A percentile compares a stretch with the other conserved stretches of the same genome.
These are phyloP conservation scores for Capromys pilorides DNA, from an alignment of 2,797 vertebrate species.

Conservation along the genomic window DNA sequence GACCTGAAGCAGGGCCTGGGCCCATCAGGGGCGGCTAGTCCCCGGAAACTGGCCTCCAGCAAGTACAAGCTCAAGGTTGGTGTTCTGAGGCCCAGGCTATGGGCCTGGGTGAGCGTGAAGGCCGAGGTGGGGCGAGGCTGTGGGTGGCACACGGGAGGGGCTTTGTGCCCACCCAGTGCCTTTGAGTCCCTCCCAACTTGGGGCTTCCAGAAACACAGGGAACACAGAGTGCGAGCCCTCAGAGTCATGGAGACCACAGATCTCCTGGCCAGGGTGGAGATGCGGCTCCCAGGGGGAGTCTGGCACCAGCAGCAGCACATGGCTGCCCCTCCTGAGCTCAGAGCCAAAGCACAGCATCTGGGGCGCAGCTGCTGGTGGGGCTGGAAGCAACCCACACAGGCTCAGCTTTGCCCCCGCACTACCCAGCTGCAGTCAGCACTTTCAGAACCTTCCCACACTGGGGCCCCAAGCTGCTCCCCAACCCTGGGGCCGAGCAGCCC, in stretches of 20 bases:
- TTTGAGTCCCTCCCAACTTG: not conserved
- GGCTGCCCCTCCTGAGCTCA: not conserved
- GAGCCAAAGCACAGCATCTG: not conserved
- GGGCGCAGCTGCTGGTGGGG: fast-evolving
- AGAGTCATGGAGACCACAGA: too few species aligned
- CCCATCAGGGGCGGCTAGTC: constrained; percentile 65
- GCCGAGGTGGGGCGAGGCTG: fast-evolving
- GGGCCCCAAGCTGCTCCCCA: fast-evolving
- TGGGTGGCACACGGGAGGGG: not conserved
- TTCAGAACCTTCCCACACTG: too few species aligned
- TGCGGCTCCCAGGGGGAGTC: too few species aligned
- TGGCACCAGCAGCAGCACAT: fast-evolving
- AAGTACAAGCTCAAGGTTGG: constrained; percentile 94
- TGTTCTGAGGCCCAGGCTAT: fast-evolving
- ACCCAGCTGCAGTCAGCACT: fast-evolving
- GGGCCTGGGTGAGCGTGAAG: not conserved
- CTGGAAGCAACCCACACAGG: not conserved
- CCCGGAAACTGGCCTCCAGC: constrained; percentile 82
- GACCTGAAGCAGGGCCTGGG: constrained; percentile 90
- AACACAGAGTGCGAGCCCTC: not conserved
- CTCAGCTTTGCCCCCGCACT: fast-evolving
- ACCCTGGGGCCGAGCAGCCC: not conserved
- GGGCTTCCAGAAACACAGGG: not conserved
- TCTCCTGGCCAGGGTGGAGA: not conserved
- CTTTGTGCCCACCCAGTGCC: not conserved